Conservation (phyloP, 1,140 invertebrate genomes). For the Tetragonula clypearis region DNA sequence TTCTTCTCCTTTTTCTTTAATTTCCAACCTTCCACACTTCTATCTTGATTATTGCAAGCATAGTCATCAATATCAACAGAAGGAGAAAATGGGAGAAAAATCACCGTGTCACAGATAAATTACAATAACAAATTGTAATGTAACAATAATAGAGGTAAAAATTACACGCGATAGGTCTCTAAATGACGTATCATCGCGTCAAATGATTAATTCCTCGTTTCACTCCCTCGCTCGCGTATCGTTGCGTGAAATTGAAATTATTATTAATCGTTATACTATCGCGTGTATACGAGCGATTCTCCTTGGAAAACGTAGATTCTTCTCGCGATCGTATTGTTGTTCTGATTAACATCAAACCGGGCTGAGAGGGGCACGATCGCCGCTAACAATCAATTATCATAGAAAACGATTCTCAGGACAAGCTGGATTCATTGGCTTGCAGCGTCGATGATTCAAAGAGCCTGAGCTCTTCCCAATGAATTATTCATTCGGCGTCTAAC, state of each 20-base stretch:
- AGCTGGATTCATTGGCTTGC: not conserved
- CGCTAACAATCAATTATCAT: constrained; percentile 34
- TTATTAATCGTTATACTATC: not conserved
- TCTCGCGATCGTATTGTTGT: not conserved
- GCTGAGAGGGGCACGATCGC: not conserved
- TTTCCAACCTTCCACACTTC: too few species aligned
- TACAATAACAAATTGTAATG: not conserved
- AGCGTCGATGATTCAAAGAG: constrained; percentile 34
- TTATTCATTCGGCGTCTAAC: constrained; percentile 47
- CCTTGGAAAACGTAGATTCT: too few species aligned
- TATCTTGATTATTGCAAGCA: too few species aligned
- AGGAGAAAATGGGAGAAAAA: not conserved
- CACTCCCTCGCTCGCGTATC: not conserved
- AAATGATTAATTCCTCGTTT: not conserved
- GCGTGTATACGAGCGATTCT: not conserved
- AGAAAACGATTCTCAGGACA: constrained; percentile 12
- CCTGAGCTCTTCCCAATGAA: constrained; percentile 1
- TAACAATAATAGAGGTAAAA: not conserved
- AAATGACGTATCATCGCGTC: not conserved
- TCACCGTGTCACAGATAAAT: not conserved
- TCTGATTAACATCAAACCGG: not conserved
- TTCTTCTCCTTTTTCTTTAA: too few species aligned
- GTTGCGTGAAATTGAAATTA: constrained; percentile 29
- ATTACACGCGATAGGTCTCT: not conserved
- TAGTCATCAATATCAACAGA: not conserved